A percentile compares a stretch with the other conserved stretches of the same genome.
Conservation (phyloP, 1,140 invertebrate species). For the Calliopsis andreniformis region DNA sequence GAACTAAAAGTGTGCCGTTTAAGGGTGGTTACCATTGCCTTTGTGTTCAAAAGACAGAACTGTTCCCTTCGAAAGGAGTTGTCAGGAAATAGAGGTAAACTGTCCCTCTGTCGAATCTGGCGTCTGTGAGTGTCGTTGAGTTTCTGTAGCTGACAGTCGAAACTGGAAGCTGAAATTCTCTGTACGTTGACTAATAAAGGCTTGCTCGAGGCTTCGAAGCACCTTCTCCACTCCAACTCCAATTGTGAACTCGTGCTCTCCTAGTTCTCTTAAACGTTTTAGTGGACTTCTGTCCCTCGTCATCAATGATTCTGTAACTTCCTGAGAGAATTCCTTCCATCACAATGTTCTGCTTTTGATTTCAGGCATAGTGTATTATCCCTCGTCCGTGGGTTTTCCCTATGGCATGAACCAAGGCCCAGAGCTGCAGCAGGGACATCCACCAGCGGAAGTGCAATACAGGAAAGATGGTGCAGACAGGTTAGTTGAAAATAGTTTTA, state of each 20-base stretch:
- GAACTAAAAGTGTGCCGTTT: background rate
- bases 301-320: background rate
- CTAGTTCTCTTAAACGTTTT: too few species aligned
- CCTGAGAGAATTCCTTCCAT: background rate
- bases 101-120: too few species aligned
- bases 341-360: slow-evolving; percentile 33
- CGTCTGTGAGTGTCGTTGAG: too few species aligned
- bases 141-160: too few species aligned
- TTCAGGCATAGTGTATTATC: slow-evolving; percentile 43
- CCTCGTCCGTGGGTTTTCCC: background rate
- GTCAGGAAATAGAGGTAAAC: too few species aligned
- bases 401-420: background rate
- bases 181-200: slow-evolving; percentile 20
- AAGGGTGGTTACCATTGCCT: too few species aligned
- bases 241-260: background rate
- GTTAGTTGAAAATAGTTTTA: too few species aligned
- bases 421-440: background rate
- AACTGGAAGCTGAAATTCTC: too few species aligned
- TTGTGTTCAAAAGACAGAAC: too few species aligned
- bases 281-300: too few species aligned
- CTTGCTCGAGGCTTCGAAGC: background rate
- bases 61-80: too few species aligned
- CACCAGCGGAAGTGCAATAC: background rate
- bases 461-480: slow-evolving; percentile 1
- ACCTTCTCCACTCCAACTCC: background rate